A percentile compares a stretch with the other conserved stretches of the same genome.
Conservation (phyloP, 2,797 vertebrate species). For the Falco rusticolus region DNA sequence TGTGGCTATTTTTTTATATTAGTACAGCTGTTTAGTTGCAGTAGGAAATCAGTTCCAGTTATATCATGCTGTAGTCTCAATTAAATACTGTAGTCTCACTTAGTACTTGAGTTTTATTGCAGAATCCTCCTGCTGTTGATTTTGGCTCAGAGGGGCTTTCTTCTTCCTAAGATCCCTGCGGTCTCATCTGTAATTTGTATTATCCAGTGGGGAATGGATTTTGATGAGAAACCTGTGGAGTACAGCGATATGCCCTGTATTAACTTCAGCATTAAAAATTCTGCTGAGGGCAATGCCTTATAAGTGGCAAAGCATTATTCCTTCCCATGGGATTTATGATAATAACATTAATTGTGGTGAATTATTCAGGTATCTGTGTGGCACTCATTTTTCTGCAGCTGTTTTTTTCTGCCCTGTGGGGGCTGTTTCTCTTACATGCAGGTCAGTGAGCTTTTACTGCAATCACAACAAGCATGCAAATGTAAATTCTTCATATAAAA, state of each 20-base stretch:
- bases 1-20: neutral
- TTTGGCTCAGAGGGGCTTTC: neutral
- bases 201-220: neutral
- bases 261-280: neutral
- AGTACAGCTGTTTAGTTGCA: neutral
- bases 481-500: neutral
- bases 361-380: neutral
- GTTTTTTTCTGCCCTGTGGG: neutral
- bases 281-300: neutral
- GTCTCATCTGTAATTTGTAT: neutral
- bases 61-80: neutral
- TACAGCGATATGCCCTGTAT: neutral
- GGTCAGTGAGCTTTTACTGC: slow-evolving; percentile 4
- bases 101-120: neutral
- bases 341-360: neutral
- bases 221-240: neutral
- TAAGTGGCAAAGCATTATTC: neutral
- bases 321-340: neutral
- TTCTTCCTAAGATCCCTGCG: neutral
- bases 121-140: slow-evolving; percentile 3
- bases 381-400: neutral
- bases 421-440: neutral
- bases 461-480: neutral
- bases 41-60: neutral
- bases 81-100: neutral